Base-by-base conservation (phyloP, 1,140 invertebrate genomes). In the Meteorus sp. region DNA sequence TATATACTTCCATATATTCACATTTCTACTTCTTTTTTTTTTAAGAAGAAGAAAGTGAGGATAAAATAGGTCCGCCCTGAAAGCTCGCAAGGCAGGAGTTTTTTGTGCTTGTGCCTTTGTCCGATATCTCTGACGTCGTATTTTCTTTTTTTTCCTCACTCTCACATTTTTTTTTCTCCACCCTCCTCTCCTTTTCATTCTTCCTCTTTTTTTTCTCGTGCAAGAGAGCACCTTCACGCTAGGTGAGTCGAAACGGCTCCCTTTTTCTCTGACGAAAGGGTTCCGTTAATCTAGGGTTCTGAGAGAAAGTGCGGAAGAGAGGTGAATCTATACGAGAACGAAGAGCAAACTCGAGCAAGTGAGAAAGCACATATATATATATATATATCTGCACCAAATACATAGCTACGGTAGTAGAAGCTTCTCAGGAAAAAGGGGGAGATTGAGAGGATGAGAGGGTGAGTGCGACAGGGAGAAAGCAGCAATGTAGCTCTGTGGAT, bases 221-320 rank as follows among this genome's bases (percentile, higher is more conserved):
- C 69, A 69, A 62, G 68, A 68, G 70, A 71, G 70, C 65, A 77
- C 67, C 73, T 74, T 72, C 60, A 66, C 59, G 63, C 64, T 76
- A 75, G 70, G 73, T 76, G 72, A 71, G 70, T 67, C 59, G 64
- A 63, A 61, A 68, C 67, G 58, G 62, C 60, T 67, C 71, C 71
- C 70, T 74, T 70, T 56, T 52, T 59, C 73, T 71, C 67, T 55
- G 62, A 56, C 61, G 67, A 65, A 72, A 74, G 72, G 73, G 76
- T 77, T 78, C 75, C 70, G 76, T 79, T 79, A 80, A 79, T 78
- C 77, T 77, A 71, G 73, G 70, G 70, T 78, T 58, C 74, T 73
- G 59, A 64, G 50, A 35, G 59, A 47, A 47, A 22, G 44, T 47
- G 33, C 11, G 20, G 25, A 19, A 17, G 25, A 43, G 20, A 41